Conservation (phyloP, 2,797 vertebrate species). For the Danio albolineatus region DNA sequence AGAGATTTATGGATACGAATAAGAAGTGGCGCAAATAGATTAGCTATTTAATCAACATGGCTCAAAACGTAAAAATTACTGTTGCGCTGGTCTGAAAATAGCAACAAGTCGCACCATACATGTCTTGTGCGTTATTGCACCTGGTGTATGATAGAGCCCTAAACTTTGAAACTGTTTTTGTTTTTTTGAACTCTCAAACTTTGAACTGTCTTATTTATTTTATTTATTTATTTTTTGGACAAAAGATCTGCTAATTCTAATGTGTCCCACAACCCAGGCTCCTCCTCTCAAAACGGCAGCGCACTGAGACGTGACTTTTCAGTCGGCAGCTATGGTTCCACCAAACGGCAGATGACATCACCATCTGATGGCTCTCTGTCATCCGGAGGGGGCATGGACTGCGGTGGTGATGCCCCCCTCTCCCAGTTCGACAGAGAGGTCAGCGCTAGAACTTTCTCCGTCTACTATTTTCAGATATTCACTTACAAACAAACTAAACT, state of each 20-base stretch:
- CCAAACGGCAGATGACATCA: slow-evolving; percentile 91
- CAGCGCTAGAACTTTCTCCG: slow-evolving; percentile 62
- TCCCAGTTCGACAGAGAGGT: slow-evolving; percentile 97
- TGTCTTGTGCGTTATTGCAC: no score
- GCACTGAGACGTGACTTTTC: slow-evolving; percentile 91
- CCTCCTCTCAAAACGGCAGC: slow-evolving; percentile 93
- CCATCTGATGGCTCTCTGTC: slow-evolving; percentile 97
- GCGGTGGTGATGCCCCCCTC: slow-evolving; percentile 86
- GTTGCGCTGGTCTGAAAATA: no score
- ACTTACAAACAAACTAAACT: no score
- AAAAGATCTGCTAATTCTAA: not conserved
- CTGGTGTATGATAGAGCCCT: no score
- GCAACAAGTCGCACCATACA: no score
- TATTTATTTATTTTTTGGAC: no score
- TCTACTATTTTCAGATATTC: no score
- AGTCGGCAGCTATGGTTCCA: slow-evolving; percentile 86
- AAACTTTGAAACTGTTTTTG: no score
- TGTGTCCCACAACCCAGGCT: slow-evolving; percentile 75
- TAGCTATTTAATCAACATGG: no score
- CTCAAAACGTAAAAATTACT: no score
- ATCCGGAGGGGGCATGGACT: slow-evolving; percentile 92
- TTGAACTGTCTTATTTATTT: not conserved
- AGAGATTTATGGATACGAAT: not conserved
- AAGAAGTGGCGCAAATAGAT: no score
- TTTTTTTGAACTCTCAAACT: not conserved